Base-by-base conservation (phyloP, 2,113 vertebrate genomes). In the Benitochromis conjunctus region DNA sequence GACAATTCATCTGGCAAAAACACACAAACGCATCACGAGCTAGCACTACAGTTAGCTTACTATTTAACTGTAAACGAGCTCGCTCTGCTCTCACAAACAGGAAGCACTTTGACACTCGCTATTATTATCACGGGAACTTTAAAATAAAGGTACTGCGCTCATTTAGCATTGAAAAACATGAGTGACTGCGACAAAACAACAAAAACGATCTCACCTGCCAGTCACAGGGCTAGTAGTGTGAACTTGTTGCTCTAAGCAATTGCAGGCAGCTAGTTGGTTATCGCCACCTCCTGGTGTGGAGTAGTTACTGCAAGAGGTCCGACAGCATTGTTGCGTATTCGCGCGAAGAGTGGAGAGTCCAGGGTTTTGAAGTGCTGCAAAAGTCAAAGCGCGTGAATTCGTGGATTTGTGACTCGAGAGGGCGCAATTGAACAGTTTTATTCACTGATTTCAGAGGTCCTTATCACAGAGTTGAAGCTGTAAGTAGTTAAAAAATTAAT, bases 151-250 rank as follows among this genome's bases (percentile, higher is more conserved):
- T 13, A 31, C 6, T 76, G 18, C 0, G 48, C 31, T 11, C 1
- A 3, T 31, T 5, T 55, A 2, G 1, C 18, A 19, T 5, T 7
- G 5, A 31, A 13, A 77, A 53, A 21, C 2, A 0, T 18, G 3
- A 58, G 4, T 3, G 2, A 54, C 41, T 5, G 8, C 1, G 9
- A 54, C 5, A 79, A 79, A 89, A 74, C 5, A 80, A 62, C 19
- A 26, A 38, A 83, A 29, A 3, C 19, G 6, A 3, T 64, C 78
- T 90, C 12, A 94, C 91, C 92, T 66, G 31, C 34, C 29, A 55
- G 31, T 7, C 9, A 64, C 38, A 29, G 2, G 12, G 56, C 5
- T 60, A 87, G 38, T 79, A 66, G 19, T 53, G 7, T 26, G 2
- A 48, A 5, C 89, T 79, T 85, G 19, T 66, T 7, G n/a, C 3